Base-by-base conservation (phyloP, 2,113 vertebrate genomes). In the Colossoma macropomum region DNA sequence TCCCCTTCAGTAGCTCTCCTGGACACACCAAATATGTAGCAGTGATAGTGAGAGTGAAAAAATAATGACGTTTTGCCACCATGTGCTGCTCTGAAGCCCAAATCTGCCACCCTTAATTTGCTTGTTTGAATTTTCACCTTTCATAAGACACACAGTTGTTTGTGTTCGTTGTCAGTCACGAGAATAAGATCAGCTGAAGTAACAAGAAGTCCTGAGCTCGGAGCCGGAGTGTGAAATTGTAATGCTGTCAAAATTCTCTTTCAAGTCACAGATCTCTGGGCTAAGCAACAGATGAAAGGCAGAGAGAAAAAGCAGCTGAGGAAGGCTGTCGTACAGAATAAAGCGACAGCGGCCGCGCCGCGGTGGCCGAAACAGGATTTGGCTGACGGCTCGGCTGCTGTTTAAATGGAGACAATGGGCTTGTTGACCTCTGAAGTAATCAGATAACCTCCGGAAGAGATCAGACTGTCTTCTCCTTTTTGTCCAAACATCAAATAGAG, bases 221-320 rank as follows among this genome's bases (percentile, higher is more conserved):
- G 81, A 76, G 60, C 75, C 75, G 59, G 56, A 83, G 41, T 76
- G 81, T 69, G 34, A 82, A 80, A 84, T 63, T 54, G 69, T 52
- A 81, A 59, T 38, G 56, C 50, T 56, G 85, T 87, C 85, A 28
- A 78, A n/a, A 85, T 76, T 82, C 50, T 86, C 89, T 93, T 92
- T 92, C 86, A 93, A 92, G 91, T 90, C 28, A 68, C 60, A 84
- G 89, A 90, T 89, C 89, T 88, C 38, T 81, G 80, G 78, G 82
- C 87, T 89, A 89, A 90, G 88, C 84, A 87, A 86, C 87, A 91
- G 87, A 92, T 92, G 86, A 93, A 91, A 92, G 90, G 88, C 30
- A 85, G 60, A 84, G 54, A 7, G 7, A 23, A 56, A 15, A 23
- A 56, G 41, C 50, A 52, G 87, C 86, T 87, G 89, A 87, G 75